Percentiles rank a stretch among this genome's conserved stretches.
These are phyloP conservation scores for Chiloscyllium plagiosum DNA, from an alignment of 2,113 vertebrate genomes.

Conservation along the genomic window DNA sequence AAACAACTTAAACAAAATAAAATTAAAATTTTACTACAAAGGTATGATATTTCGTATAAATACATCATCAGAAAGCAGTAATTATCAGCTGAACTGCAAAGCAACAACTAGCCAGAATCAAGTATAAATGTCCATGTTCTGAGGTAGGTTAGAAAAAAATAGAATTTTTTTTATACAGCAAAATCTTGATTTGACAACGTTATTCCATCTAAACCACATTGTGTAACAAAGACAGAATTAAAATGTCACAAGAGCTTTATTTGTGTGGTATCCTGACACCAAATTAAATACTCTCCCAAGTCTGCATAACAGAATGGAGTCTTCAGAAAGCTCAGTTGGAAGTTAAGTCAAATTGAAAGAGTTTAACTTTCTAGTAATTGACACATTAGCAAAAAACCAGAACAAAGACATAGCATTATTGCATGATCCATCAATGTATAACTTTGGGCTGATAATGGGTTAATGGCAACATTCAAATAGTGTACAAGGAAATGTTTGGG, in stretches of 20 bases:
- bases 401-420: not conserved
- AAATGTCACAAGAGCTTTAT: not conserved
- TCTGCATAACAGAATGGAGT: not conserved
- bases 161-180: not conserved
- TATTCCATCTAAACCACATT: not conserved
- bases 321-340: not conserved
- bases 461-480: not conserved
- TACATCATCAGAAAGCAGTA: not conserved
- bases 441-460: not conserved
- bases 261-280: not conserved
- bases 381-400: not conserved
- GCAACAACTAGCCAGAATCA: not conserved
- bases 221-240: not conserved
- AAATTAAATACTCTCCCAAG: not conserved
- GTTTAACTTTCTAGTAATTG: not conserved
- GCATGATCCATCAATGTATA: not conserved
- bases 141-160: slow-evolving; percentile 22
- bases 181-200: not conserved
- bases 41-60: not conserved
- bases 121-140: not conserved
- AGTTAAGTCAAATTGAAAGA: not conserved
- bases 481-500: not conserved
- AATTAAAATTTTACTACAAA: slow-evolving; percentile 15
- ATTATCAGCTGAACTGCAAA: not conserved
- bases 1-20: not conserved